Conservation (phyloP, 2,888 invertebrate species). For the Cantharis rustica region DNA sequence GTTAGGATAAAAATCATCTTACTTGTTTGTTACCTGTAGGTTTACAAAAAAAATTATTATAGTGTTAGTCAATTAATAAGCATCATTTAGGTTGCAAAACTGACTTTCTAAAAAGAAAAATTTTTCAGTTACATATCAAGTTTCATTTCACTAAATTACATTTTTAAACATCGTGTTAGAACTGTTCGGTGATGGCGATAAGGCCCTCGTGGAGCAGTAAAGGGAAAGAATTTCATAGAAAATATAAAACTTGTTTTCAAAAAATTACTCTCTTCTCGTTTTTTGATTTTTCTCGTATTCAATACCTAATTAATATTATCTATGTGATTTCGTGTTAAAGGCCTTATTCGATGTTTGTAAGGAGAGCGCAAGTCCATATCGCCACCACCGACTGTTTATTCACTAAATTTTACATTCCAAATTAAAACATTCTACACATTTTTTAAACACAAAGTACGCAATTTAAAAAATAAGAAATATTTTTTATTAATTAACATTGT, state of each 20-base stretch:
- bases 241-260: too few species aligned
- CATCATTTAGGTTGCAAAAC: background rate
- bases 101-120: background rate
- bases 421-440: background rate
- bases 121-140: background rate
- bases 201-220: too few species aligned
- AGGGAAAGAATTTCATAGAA: too few species aligned
- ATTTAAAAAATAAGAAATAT: background rate
- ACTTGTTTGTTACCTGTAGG: conserved; percentile 12
- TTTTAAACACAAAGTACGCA: background rate
- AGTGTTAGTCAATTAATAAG: background rate
- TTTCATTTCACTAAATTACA: background rate
- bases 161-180: background rate
- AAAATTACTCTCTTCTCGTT: too few species aligned
- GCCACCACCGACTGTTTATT: too few species aligned
- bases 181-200: background rate
- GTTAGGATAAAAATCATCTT: conserved; percentile 17
- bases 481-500: background rate
- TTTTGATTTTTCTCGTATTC: too few species aligned
- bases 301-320: too few species aligned
- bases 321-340: too few species aligned
- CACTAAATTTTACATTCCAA: background rate
- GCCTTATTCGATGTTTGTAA: too few species aligned
- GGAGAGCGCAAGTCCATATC: too few species aligned
- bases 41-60: background rate